These are phyloP conservation scores for Colinus virginianus DNA, from an alignment of 2,113 vertebrate species.

Conservation along the genomic window DNA sequence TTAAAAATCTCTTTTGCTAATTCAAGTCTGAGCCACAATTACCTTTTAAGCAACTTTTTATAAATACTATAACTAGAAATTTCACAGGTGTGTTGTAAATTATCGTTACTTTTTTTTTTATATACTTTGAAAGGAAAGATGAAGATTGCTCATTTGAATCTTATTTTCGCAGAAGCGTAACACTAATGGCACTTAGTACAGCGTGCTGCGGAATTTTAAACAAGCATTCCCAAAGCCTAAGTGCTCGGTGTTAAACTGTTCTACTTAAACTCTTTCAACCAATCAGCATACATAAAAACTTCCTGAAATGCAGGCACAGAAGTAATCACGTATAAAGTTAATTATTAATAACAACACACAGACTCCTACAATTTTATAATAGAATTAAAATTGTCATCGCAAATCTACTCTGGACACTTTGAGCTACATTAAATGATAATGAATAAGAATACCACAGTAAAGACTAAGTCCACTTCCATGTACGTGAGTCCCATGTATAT, in stretches of 20 bases:
- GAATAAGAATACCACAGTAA: not conserved
- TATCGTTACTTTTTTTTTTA: not conserved
- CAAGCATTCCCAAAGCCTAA: not conserved
- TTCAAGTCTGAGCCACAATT: not conserved
- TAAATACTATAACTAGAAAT: not conserved
- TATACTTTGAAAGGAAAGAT: not conserved
- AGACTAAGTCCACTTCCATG: not conserved
- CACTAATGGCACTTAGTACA: not conserved
- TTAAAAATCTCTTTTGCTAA: not conserved
- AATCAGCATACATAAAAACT: not conserved
- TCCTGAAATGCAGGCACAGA: not conserved
- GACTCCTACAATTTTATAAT: not conserved
- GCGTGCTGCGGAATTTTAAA: not conserved
- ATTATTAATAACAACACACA: not conserved
- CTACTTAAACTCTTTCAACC: not conserved
- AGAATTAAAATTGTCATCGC: not conserved
- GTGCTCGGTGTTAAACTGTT: not conserved
- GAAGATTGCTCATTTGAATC: not conserved
- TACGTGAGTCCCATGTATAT: not conserved
- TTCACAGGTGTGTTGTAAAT: not conserved
- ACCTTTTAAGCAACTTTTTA: not conserved
- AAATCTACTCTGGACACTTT: not conserved
- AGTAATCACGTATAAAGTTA: not conserved
- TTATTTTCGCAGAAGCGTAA: not conserved
- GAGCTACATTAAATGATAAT: not conserved